Conservation (phyloP, 2,888 invertebrate species). For the Smittia sp. region DNA sequence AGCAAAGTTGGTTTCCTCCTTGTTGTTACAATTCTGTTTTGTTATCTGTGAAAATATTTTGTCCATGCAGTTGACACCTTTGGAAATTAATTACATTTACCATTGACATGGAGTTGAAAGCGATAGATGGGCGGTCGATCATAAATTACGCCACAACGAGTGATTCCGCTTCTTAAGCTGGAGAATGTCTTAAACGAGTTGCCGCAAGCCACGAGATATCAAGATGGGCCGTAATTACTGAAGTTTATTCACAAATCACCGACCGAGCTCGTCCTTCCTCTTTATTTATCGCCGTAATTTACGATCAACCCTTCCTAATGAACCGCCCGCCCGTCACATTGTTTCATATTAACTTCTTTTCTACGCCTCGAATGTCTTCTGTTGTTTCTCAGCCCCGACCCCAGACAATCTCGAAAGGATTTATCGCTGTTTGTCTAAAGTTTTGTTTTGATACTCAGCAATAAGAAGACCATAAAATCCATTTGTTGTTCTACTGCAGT, state of each 20-base stretch:
- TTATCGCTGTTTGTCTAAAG: background rate
- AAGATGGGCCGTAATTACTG: too few relatives aligned
- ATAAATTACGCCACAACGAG: too few relatives aligned
- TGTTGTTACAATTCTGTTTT: background rate
- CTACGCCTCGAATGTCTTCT: background rate
- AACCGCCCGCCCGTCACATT: background rate
- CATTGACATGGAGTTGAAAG: background rate
- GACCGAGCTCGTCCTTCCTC: too few relatives aligned
- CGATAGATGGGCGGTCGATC: too few relatives aligned
- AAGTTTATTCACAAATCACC: too few relatives aligned
- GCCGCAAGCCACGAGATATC: too few relatives aligned
- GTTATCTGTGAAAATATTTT: background rate
- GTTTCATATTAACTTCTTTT: background rate
- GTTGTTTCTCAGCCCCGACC: background rate
- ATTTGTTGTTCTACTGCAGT: background rate
- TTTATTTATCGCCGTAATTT: too few relatives aligned
- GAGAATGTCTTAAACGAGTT: too few relatives aligned
- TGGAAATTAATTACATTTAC: background rate
- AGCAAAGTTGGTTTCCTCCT: background rate
- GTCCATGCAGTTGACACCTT: constrained; percentile 9
- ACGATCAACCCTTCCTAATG: too few relatives aligned
- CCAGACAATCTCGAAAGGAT: background rate
- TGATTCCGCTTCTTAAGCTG: too few relatives aligned
- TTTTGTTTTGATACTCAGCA: background rate
- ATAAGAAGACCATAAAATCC: background rate